Base-by-base conservation (phyloP, 2,888 invertebrate species). In the Didymodactylos carnosus region DNA sequence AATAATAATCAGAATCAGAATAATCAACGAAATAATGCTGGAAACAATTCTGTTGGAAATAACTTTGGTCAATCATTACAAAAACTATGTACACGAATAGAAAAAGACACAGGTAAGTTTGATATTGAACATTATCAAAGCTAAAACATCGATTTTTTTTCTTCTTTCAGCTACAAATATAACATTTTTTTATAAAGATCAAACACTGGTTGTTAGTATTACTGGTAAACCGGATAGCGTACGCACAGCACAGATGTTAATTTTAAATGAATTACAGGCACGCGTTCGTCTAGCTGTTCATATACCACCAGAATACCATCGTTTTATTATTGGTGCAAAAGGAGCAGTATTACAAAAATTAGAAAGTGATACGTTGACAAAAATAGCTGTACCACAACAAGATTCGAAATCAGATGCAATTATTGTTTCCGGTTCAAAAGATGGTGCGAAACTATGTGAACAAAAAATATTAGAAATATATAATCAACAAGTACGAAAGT, bases 221-320 rank as follows among this genome's bases (percentile, higher is more conserved):
- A 92, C 91, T 79, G 98, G 98, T 78, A 94, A 94, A 84, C 81
- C 89, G 80, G 90, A 89, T 80, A 89, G 91, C 80, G 92, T 97
- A 73, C 87, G 91, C 79, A 92, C 92, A 81, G 97, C 98, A 8
- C 88, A 91, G 77, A 88, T 92, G 75, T 89, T 90, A 82, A 92
- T 98, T 81, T 86, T 94, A 78, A 90, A 90, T 78, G 89, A 91
- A 81, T 92, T 98, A 83, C 95, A 97, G 85, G 93, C 93, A 78
- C 85, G 86, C 81, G 90, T 89, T 46, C 90, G 87, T 83, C 89
- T 88, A 82, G 89, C 89, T 82, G 87, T 98, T 76, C 84, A 86
- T 77, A 92, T 97, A 80, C 94, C 95, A 6, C 93, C 94, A 84
- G 97, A 97, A 81, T 94, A 95, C 84, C 94, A 97, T 85, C 89